Evolutionary conservation across 2,888 invertebrate genomes (phyloP).

Genomic region (Amphimallon solstitiale): DNA sequence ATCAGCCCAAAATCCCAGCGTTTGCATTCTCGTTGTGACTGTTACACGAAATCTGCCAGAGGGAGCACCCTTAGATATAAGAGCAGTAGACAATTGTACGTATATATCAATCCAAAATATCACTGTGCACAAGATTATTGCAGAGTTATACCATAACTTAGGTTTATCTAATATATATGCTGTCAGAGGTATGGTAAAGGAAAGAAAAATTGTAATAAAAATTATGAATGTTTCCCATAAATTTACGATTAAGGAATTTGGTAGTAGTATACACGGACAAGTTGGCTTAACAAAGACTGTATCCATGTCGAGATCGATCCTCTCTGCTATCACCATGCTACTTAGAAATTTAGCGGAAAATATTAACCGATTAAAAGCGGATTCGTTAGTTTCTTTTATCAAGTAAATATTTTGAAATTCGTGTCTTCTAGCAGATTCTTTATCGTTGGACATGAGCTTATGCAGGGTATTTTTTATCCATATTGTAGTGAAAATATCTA

Average conservation of each 20-base stretch:
- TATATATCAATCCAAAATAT: slow-evolving; percentile 37
- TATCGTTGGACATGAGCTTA: slow-evolving; percentile 34
- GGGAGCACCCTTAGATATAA: slow-evolving; percentile 17
- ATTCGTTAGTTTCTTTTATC: slow-evolving; percentile 34
- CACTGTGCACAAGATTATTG: slow-evolving; percentile 3
- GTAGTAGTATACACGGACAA: slow-evolving; percentile 37
- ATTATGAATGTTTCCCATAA: slow-evolving; percentile 36
- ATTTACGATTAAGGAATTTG: slow-evolving; percentile 30
- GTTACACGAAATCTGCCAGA: slow-evolving; percentile 10
- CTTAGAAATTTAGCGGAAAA: slow-evolving; percentile 35
- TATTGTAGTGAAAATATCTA: slow-evolving; percentile 30
- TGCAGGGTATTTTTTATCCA: slow-evolving; percentile 39
- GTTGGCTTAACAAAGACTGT: slow-evolving; percentile 37
- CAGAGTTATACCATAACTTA: slow-evolving; percentile 18
- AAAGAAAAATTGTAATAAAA: slow-evolving; percentile 11
- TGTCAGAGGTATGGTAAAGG: slow-evolving; percentile 23
- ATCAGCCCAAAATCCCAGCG: slow-evolving; percentile 27
- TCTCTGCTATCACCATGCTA: slow-evolving; percentile 31
- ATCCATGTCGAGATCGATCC: slow-evolving; percentile 36
- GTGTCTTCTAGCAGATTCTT: slow-evolving; percentile 31
- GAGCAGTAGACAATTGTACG: slow-evolving; percentile 34
- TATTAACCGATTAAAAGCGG: slow-evolving; percentile 16
- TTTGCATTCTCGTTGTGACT: slow-evolving; percentile 21
- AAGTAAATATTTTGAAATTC: slow-evolving; percentile 38
- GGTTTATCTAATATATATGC: slow-evolving; percentile 10